Evolutionary conservation across 2,888 invertebrate species (phyloP).

Genomic region (Amorpha juglandis): DNA sequence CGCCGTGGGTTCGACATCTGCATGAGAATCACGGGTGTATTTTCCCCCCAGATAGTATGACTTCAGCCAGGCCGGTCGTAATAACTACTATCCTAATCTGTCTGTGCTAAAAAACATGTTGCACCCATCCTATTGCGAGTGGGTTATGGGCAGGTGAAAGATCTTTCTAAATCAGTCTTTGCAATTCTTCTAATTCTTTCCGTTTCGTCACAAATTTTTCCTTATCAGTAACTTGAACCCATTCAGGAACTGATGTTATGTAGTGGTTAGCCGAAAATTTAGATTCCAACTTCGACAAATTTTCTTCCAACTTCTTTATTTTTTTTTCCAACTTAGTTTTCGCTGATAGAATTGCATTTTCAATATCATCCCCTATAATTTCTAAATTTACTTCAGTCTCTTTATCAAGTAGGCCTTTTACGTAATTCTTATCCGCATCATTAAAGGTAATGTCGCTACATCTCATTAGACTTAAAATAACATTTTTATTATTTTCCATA

Average conservation of each 20-base stretch:
- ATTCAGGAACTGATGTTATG: conserved; percentile 50
- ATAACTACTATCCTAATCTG: too few relatives aligned
- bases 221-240: conserved; percentile 53
- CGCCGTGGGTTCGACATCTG: too few relatives aligned
- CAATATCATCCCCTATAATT: conserved; percentile 56
- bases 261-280: conserved; percentile 56
- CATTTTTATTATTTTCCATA: conserved; percentile 58
- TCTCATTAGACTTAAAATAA: conserved; percentile 60
- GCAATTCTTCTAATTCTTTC: conserved; percentile 61
- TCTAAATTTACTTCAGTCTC: conserved; percentile 64
- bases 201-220: conserved; percentile 58
- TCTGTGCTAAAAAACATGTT: too few relatives aligned
- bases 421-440: conserved; percentile 49
- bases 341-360: conserved; percentile 53
- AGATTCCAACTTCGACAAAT: conserved; percentile 57
- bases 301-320: conserved; percentile 60
- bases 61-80: too few relatives aligned
- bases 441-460: conserved; percentile 49
- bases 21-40: too few relatives aligned
- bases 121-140: too few relatives aligned
- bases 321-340: conserved; percentile 59
- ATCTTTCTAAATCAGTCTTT: conserved; percentile 58
- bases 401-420: conserved; percentile 55
- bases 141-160: too few relatives aligned
- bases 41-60: too few relatives aligned